Evolutionary conservation across 2,888 invertebrate species (phyloP).

Genomic region (Phaedon cochleariae): DNA sequence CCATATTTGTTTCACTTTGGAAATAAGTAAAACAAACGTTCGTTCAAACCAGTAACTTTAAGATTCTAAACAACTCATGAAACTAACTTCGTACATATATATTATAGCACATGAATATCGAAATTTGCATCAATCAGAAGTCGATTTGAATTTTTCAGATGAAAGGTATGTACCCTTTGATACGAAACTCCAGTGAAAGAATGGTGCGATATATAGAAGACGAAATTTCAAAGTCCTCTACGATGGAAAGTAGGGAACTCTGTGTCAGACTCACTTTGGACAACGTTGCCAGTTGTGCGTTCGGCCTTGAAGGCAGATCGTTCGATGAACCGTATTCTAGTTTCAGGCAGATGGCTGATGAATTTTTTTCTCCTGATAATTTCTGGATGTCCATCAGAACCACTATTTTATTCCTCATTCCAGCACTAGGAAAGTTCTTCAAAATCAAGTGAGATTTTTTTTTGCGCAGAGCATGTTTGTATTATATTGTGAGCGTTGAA

Average conservation of each 20-base stretch:
- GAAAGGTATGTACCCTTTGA: constrained; percentile 64
- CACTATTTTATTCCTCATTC: constrained; percentile 6
- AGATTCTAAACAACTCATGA: too few relatives aligned
- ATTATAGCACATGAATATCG: too few relatives aligned
- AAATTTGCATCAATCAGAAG: too few relatives aligned
- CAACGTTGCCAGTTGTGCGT: constrained; percentile 61
- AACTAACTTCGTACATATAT: too few relatives aligned
- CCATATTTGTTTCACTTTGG: too few relatives aligned
- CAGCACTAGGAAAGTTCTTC: constrained; percentile 21
- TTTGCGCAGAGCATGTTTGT: too few relatives aligned
- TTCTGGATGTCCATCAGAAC: constrained; percentile 2
- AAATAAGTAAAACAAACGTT: too few relatives aligned
- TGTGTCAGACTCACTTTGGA: constrained; percentile 54
- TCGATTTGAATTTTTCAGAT: constrained; percentile 51
- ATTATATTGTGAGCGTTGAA: too few relatives aligned
- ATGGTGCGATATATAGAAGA: constrained; percentile 55
- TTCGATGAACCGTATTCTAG: constrained; percentile 51
- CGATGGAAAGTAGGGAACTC: constrained; percentile 57
- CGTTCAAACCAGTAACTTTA: too few relatives aligned
- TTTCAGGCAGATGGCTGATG: constrained; percentile 45
- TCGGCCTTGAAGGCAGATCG: constrained; percentile 60
- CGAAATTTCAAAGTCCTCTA: neutral
- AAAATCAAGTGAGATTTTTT: constrained; percentile 24
- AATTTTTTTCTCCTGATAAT: constrained; percentile 32
- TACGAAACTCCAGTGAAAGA: constrained; percentile 60